These are phyloP conservation scores for Dasyurus viverrinus DNA, from an alignment of 2,113 vertebrate genomes.

Conservation along the genomic window DNA sequence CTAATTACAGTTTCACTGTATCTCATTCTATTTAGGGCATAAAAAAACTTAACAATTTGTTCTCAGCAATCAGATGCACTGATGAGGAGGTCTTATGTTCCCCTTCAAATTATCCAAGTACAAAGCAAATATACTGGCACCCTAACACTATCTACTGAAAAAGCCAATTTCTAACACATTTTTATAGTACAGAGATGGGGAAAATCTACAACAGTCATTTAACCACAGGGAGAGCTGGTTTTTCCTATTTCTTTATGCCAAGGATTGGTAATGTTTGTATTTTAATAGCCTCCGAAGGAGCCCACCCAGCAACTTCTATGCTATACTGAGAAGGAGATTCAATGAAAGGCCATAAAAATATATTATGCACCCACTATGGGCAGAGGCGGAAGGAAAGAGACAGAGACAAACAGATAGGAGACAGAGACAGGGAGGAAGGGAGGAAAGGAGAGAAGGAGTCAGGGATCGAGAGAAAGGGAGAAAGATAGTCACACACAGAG, in stretches of 20 bases:
- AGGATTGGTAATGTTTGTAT: neutral
- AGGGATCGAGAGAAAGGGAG: neutral
- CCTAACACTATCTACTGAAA: neutral
- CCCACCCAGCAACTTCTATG: neutral
- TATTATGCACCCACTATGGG: neutral
- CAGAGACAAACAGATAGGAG: neutral
- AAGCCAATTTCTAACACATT: neutral
- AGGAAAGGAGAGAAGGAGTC: neutral
- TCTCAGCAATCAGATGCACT: neutral
- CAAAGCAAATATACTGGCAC: neutral
- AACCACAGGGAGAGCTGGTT: neutral
- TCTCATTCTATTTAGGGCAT: neutral
- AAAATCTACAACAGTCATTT: neutral
- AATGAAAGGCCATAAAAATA: neutral
- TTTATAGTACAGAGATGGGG: neutral
- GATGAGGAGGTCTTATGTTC: neutral
- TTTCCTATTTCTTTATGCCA: neutral
- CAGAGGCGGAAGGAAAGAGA: neutral
- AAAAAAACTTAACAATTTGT: neutral
- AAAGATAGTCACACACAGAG: neutral
- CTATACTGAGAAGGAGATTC: neutral
- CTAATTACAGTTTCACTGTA: neutral
- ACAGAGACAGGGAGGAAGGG: neutral
- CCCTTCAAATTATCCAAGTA: neutral
- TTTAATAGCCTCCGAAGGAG: neutral